phyloP scores from a whole-genome alignment of 2,113 vertebrate genomes.

The Myxocyprinus asiaticus region DNA sequence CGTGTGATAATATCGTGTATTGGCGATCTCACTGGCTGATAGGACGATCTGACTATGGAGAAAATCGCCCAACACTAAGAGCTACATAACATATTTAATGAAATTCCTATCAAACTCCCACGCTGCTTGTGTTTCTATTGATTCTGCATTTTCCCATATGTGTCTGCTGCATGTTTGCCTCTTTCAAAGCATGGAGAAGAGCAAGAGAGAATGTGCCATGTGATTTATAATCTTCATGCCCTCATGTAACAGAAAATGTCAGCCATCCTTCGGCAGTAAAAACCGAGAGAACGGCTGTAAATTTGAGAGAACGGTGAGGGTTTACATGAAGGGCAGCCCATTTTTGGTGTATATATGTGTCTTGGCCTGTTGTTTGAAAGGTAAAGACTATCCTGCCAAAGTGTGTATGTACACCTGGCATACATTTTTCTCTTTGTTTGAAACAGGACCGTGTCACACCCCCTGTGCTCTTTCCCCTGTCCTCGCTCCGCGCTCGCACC shows the following conservation, averaged over 20 bases:
- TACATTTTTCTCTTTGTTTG: slow-evolving; percentile 32
- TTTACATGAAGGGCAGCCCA: slow-evolving; percentile 30
- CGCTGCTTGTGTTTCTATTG: too few relatives aligned
- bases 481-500: background rate
- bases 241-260: slow-evolving; percentile 20
- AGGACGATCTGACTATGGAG: too few relatives aligned
- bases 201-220: background rate
- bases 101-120: too few relatives aligned
- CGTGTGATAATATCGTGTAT: too few relatives aligned
- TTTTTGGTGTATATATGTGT: slow-evolving; percentile 17
- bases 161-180: background rate
- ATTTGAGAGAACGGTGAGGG: slow-evolving; percentile 3
- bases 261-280: slow-evolving; percentile 25
- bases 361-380: slow-evolving; percentile 19
- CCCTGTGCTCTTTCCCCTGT: background rate
- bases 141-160: slow-evolving; percentile 1
- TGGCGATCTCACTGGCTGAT: too few relatives aligned
- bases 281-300: slow-evolving; percentile 12
- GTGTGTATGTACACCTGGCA: slow-evolving; percentile 26
- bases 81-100: too few relatives aligned
- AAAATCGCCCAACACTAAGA: too few relatives aligned
- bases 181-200: background rate
- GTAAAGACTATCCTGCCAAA: slow-evolving; percentile 18
- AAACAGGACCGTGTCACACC: slow-evolving; percentile 12
- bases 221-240: slow-evolving; percentile 35